Base-by-base conservation (phyloP, 2,888 invertebrate genomes). In the Lycaena phlaeas region DNA sequence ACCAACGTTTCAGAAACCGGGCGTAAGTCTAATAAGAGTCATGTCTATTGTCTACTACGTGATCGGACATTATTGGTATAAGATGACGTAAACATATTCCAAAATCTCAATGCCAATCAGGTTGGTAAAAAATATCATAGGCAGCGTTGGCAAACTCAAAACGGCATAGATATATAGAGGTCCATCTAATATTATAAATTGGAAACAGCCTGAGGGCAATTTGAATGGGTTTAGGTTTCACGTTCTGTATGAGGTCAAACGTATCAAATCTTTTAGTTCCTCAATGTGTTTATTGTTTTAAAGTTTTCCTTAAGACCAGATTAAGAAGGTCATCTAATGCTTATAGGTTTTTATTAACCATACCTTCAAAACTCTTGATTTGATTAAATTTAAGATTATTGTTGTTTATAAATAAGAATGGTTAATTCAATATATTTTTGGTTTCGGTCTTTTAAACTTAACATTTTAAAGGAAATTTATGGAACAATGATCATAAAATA, bases 91-190 rank as follows among this genome's bases (percentile, higher is more conserved):
- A 34, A 18, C 22, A 22, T 18, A 34, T 22, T 34, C 18, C 9
- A 34, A 34, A 11, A 18, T 22, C 22, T 34, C 34, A 34, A 34
- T 18, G 34, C 18, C 34, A 18, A 31, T 17, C 31, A 31, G 31
- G 34, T 34, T 22, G 12, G 34, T 34, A 34, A 34, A 34, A 34
- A 34, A n/a, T n/a, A n/a, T 34, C 12, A 34, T 34, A 34, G 34
- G 34, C n/a, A n/a, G n/a, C n/a, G n/a, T n/a, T n/a, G n/a, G n/a
- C 22, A 34, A 17, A 34, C 9, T 22, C 34, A 34, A 34, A 22
- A 34, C 12, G 9, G 18, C 34, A 18, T 34, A 22, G 34, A 34
- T 22, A 34, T 18, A 34, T 34, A 31, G 34, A 34, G 22, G 34
- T 9, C 22, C 34, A 34, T 34, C 22, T 34, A 34, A 31, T 9